A percentile compares a stretch with the other conserved stretches of the same genome.
These are phyloP conservation scores for Myanophis thanlyinensis DNA, from an alignment of 2,113 vertebrate genomes.

Conservation along the genomic window DNA sequence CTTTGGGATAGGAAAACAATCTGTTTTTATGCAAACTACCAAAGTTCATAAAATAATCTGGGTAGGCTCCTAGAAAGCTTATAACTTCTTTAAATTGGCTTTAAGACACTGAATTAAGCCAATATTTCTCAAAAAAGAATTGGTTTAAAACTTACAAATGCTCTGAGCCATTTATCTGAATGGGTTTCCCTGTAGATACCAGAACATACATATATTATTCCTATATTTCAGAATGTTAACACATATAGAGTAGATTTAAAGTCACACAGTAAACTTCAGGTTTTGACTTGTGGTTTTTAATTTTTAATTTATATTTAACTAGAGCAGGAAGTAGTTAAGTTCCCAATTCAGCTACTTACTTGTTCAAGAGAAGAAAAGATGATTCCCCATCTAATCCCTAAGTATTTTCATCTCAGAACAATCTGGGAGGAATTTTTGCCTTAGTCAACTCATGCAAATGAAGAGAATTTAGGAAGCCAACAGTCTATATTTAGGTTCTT, in stretches of 20 bases:
- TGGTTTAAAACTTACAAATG: constrained; percentile 14
- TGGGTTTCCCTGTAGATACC: constrained; percentile 5
- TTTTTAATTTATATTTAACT: constrained; percentile 2
- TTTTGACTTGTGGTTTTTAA: constrained; percentile 6
- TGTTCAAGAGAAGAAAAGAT: neutral
- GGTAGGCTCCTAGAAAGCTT: neutral
- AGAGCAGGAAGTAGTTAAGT: neutral
- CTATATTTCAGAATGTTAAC: constrained; percentile 8
- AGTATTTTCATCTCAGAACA: neutral
- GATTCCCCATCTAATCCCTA: neutral
- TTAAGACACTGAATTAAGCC: neutral
- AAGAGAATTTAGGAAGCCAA: neutral
- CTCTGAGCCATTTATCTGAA: constrained; percentile 19
- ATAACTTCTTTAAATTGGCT: neutral
- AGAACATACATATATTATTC: constrained; percentile 27
- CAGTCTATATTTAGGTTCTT: neutral
- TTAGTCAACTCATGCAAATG: neutral
- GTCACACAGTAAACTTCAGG: constrained; percentile 1
- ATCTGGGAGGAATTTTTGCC: neutral
- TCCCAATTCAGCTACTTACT: neutral
- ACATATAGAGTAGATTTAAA: neutral
- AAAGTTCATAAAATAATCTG: constrained; percentile 3
- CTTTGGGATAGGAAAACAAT: neutral
- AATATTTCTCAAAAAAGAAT: neutral
- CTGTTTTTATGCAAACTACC: neutral